Base-by-base conservation (phyloP, 2,113 vertebrate genomes). In the Limanda limanda region DNA sequence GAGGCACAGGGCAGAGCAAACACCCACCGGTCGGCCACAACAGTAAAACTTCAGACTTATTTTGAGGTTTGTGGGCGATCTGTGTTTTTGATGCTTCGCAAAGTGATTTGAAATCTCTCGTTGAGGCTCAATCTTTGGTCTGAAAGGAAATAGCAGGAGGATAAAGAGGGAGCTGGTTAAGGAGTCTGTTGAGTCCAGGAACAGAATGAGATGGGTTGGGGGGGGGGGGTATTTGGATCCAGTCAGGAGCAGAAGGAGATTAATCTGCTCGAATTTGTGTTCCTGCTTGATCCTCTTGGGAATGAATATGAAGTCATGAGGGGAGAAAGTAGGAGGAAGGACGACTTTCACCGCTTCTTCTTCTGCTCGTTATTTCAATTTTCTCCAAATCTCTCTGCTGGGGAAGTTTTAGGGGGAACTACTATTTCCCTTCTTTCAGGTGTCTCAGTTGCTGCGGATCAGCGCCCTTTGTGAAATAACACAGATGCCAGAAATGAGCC, bases 251-350 rank as follows among this genome's bases (percentile, higher is more conserved):
- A 91, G 87, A 78, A 85, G 87, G 86, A 78, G 21, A 56, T 74
- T 88, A 85, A 86, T 92, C 85, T 88, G 67, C 76, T 75, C 71
- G 71, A 69, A 89, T 93, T 91, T 88, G 82, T 91, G 89, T 93
- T 90, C 91, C 81, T 79, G 72, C 83, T 67, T 59, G 80, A 71
- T 71, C 80, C 76, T 84, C 65, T 82, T 75, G 63, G 78, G 67
- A 87, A 86, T 65, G 81, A 89, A 88, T 76, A 82, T 79, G 82
- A 80, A 84, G 72, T 78, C 76, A 91, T 74, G 69, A 76, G 66
- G 79, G 68, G 71, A 79, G 60, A 77, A 1, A 20, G 54, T 56
- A 21, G 21, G 51, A 54, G 54, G 52, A 13, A 23, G 21, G 1
- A 11, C 0, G 51, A n/a, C 51, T 9, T 21, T 3, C 9, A 21